A percentile compares a stretch with the other conserved stretches of the same genome.
Conservation (phyloP, 1,140 invertebrate genomes). For the Heliconius himera region DNA sequence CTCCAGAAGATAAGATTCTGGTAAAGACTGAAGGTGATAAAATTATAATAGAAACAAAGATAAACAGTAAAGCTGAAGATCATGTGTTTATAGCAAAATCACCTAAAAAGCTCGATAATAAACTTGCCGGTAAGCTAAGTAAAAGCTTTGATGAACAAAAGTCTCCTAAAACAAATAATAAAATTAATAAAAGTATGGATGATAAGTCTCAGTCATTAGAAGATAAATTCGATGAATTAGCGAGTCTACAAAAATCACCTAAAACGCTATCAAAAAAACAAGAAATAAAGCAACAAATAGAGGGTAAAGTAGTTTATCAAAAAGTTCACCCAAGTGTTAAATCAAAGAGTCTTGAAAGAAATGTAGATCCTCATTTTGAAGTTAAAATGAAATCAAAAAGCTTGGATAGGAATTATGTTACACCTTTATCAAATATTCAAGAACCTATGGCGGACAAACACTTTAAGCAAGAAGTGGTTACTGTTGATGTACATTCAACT, state of each 20-base stretch:
- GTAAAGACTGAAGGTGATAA: constrained; percentile 85
- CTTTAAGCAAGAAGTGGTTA: constrained; percentile 79
- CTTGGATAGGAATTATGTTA: constrained; percentile 81
- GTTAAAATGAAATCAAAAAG: constrained; percentile 84
- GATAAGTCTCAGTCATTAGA: constrained; percentile 83
- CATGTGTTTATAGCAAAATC: constrained; percentile 87
- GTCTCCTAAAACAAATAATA: constrained; percentile 76
- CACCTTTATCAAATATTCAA: constrained; percentile 54
- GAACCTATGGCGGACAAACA: constrained; percentile 58
- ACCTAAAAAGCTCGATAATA: constrained; percentile 86
- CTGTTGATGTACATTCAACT: constrained; percentile 74
- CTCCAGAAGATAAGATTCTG: constrained; percentile 85
- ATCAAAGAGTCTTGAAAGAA: constrained; percentile 83
- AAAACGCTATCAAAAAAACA: constrained; percentile 83
- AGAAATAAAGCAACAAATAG: constrained; percentile 84
- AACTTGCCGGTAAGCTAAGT: constrained; percentile 84
- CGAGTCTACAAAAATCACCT: constrained; percentile 82
- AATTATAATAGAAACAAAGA: constrained; percentile 85
- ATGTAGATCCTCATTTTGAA: constrained; percentile 74
- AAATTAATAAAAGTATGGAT: constrained; percentile 83
- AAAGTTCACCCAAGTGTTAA: constrained; percentile 79
- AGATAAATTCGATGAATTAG: constrained; percentile 82
- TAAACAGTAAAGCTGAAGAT: constrained; percentile 84
- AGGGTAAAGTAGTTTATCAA: constrained; percentile 83
- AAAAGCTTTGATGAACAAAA: constrained; percentile 86